Evolutionary conservation across 2,113 vertebrate genomes (phyloP).

Genomic region (Cercopithecus mona): DNA sequence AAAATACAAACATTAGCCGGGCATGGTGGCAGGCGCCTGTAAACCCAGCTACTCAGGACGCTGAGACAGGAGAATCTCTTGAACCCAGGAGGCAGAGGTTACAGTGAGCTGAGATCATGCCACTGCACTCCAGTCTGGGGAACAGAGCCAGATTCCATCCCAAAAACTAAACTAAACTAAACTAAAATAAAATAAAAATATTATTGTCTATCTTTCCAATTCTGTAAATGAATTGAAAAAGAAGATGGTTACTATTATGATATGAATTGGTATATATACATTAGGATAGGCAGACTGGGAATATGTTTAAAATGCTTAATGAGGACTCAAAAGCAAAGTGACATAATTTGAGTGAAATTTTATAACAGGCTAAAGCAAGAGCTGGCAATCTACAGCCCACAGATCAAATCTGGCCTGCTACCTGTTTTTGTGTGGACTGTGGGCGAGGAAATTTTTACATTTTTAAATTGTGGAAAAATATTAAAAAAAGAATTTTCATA

Average conservation of each 20-base stretch:
- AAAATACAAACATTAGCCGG: no score
- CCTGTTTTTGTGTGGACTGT: not conserved
- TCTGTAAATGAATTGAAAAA: not conserved
- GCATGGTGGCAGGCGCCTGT: no score
- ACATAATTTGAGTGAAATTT: not conserved
- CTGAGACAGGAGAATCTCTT: no score
- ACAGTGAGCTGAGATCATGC: no score
- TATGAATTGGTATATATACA: not conserved
- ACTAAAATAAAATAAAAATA: no score
- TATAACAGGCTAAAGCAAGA: not conserved
- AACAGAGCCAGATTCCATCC: no score
- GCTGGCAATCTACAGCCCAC: not conserved
- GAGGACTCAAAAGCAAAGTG: not conserved
- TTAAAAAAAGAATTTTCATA: not conserved
- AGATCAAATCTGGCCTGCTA: not conserved
- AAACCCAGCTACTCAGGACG: no score
- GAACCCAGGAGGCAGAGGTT: no score
- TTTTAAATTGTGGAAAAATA: not conserved
- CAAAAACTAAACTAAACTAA: not conserved
- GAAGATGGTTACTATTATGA: not conserved
- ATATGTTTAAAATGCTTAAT: slow-evolving; percentile 6
- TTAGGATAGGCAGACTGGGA: not conserved
- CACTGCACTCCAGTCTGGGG: no score
- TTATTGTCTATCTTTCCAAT: not conserved
- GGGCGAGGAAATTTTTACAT: not conserved